A percentile compares a stretch with the other conserved stretches of the same genome.
Conservation (phyloP, 2,888 invertebrate genomes). For the Drosophila barbarae region DNA sequence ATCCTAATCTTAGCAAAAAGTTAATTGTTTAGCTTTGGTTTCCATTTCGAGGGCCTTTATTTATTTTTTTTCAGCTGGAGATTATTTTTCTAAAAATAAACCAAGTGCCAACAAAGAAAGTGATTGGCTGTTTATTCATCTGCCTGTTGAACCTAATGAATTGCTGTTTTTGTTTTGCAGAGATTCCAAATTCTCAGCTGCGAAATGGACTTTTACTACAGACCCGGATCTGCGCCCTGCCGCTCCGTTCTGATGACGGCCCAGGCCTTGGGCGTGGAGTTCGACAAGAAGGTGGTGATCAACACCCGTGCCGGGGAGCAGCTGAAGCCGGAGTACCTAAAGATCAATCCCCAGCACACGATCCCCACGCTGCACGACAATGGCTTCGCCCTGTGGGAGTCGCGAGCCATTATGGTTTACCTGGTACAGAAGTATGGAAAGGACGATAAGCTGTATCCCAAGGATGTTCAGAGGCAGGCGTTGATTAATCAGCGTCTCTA, state of each 20-base stretch:
- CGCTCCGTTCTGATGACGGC: conserved; percentile 84
- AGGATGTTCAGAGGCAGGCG: conserved; percentile 86
- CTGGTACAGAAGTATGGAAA: conserved; percentile 89
- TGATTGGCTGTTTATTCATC: conserved; percentile 35
- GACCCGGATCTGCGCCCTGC: conserved; percentile 84
- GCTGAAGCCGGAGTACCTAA: conserved; percentile 84
- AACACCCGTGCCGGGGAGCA: conserved; percentile 84
- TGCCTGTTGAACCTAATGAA: conserved; percentile 24
- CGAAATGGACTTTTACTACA: conserved; percentile 83
- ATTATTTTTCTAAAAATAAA: conserved; percentile 6
- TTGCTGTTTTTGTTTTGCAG: conserved; percentile 2
- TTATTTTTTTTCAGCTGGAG: not conserved
- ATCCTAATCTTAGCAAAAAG: not conserved
- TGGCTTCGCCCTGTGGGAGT: conserved; percentile 90
- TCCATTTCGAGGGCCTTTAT: not conserved
- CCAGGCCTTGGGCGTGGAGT: conserved; percentile 83
- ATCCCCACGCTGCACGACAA: conserved; percentile 91
- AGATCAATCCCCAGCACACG: conserved; percentile 90
- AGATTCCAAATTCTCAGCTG: conserved; percentile 6
- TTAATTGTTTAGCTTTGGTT: not conserved
- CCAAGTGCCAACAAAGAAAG: conserved; percentile 46
- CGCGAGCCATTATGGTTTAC: conserved; percentile 90
- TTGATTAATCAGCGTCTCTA: conserved; percentile 88
- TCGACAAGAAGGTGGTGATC: conserved; percentile 82
- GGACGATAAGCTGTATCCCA: conserved; percentile 86